These are phyloP conservation scores for Drosophila sechellia DNA, from an alignment of 1,140 invertebrate genomes.

Conservation along the genomic window DNA sequence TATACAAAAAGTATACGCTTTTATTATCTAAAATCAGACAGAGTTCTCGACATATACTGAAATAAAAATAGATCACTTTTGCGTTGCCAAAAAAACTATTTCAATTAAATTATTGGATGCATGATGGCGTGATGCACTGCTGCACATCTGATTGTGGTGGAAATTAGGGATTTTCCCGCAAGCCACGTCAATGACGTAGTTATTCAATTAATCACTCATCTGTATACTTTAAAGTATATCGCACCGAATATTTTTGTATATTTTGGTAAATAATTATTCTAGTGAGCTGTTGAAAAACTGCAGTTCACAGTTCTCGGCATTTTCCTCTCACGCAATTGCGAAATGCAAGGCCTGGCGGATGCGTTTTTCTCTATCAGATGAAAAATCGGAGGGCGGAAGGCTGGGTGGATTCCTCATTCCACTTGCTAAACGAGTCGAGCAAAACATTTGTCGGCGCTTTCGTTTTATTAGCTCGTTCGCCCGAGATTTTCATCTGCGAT, in stretches of 20 bases:
- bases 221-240: neutral
- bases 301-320: neutral
- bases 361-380: constrained; percentile 24
- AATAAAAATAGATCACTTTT: constrained; percentile 7
- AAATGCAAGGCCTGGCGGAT: constrained; percentile 38
- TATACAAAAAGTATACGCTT: neutral
- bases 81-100: constrained; percentile 10
- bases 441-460: constrained; percentile 48
- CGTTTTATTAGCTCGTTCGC: constrained; percentile 47
- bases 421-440: constrained; percentile 39
- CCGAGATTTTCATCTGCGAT: constrained; percentile 53
- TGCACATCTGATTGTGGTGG: neutral
- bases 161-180: constrained; percentile 4
- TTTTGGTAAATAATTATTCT: constrained; percentile 17
- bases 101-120: neutral
- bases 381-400: constrained; percentile 5
- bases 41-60: neutral
- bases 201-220: constrained; percentile 7
- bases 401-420: constrained; percentile 37
- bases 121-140: constrained; percentile 5
- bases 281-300: constrained; percentile 1
- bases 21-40: constrained; percentile 10
- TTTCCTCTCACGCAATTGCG: constrained; percentile 18
- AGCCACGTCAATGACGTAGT: neutral
- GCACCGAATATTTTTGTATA: neutral